phyloP scores from a whole-genome alignment of 2,888 invertebrate species.

The Panopea generosa region DNA sequence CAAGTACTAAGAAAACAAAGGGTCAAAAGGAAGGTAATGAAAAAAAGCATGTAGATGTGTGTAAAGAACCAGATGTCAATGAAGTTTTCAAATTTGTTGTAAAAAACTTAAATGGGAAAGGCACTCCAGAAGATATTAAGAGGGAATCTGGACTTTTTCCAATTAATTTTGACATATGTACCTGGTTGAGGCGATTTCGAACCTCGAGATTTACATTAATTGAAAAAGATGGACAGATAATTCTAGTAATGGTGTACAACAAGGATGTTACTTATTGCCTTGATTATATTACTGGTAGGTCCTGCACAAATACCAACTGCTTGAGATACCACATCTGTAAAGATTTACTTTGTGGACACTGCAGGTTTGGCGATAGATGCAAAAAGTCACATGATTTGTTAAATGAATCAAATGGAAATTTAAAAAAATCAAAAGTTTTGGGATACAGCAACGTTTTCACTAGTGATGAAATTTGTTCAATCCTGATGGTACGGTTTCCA shows the following conservation, averaged over 20 bases:
- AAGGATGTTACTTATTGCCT: slow-evolving; percentile 22
- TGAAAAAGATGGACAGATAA: slow-evolving; percentile 15
- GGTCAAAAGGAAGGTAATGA: too few relatives aligned
- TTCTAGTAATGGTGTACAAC: slow-evolving; percentile 14
- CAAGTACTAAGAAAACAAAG: too few relatives aligned
- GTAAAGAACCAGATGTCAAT: slow-evolving; percentile 25
- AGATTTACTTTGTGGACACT: slow-evolving; percentile 37
- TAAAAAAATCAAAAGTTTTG: slow-evolving; percentile 39
- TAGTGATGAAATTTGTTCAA: slow-evolving; percentile 38
- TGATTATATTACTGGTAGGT: slow-evolving; percentile 15
- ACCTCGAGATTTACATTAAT: slow-evolving; percentile 34
- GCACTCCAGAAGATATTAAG: slow-evolving; percentile 28
- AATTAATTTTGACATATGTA: slow-evolving; percentile 7
- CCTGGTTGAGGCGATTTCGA: slow-evolving; percentile 39
- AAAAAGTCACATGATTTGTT: slow-evolving; percentile 51
- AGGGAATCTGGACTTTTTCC: slow-evolving; percentile 43
- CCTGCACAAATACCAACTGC: slow-evolving; percentile 35
- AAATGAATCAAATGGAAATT: slow-evolving; percentile 32
- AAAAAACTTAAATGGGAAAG: slow-evolving; percentile 24
- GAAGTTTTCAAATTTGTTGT: slow-evolving; percentile 51
- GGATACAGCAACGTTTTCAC: slow-evolving; percentile 42
- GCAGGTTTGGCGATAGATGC: slow-evolving; percentile 36
- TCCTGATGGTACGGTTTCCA: slow-evolving; percentile 40
- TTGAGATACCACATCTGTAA: slow-evolving; percentile 42
- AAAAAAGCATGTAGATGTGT: too few relatives aligned